Evolutionary conservation across 2,888 invertebrate genomes (phyloP).

Genomic region (Spilarctia lutea): DNA sequence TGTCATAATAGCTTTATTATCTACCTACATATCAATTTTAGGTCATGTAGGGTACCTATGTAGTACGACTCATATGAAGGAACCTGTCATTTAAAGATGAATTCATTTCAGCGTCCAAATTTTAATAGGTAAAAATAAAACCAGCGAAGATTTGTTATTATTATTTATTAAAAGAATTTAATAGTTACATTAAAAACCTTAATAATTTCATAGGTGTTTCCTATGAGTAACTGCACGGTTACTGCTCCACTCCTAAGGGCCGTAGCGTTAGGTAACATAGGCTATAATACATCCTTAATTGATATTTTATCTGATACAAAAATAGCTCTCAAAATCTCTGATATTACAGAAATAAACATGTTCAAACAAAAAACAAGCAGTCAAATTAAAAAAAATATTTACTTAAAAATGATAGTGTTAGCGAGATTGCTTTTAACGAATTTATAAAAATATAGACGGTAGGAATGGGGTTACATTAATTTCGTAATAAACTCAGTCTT

Average conservation of each 20-base stretch:
- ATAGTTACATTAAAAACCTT: neutral
- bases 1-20: neutral
- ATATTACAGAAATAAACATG: neutral
- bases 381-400: neutral
- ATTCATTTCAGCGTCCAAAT: no score
- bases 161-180: neutral
- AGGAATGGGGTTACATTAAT: neutral
- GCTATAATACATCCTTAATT: no score
- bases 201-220: neutral
- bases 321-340: no score
- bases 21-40: neutral
- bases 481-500: neutral
- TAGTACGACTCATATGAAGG: neutral
- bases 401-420: neutral
- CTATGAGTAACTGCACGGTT: no score
- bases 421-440: neutral
- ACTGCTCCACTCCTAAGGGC: no score
- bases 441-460: neutral
- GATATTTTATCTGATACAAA: no score
- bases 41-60: neutral
- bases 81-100: neutral
- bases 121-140: neutral
- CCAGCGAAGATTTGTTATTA: neutral
- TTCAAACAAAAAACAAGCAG: neutral
- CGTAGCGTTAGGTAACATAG: no score